Percentiles rank a stretch among this genome's conserved stretches.
These are phyloP conservation scores for Microplitis demolitor DNA, from an alignment of 1,140 invertebrate genomes.

Conservation along the genomic window DNA sequence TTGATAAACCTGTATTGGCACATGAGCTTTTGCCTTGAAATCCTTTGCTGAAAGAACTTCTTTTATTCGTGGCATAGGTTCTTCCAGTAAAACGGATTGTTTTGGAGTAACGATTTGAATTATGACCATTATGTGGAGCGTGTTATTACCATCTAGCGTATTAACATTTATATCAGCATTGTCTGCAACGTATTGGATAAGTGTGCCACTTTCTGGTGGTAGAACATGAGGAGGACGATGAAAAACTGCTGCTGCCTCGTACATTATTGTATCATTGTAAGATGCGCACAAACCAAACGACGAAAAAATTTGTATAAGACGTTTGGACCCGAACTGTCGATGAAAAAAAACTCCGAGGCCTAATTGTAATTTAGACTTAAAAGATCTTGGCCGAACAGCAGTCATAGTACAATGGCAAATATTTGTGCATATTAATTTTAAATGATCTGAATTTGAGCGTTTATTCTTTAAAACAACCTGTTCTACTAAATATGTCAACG, in stretches of 20 bases:
- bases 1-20: background rate
- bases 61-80: background rate
- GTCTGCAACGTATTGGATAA: background rate
- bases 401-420: too few species aligned
- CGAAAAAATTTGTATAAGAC: background rate
- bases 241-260: background rate
- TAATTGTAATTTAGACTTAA: background rate
- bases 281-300: background rate
- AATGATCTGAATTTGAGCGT: background rate
- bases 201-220: background rate
- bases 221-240: background rate
- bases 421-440: background rate
- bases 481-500: background rate
- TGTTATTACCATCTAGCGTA: background rate
- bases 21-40: background rate
- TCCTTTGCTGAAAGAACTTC: background rate
- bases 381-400: constrained; percentile 13
- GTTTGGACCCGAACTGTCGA: constrained; percentile 40
- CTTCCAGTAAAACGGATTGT: background rate
- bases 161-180: background rate
- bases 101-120: background rate
- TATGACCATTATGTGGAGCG: background rate
- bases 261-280: background rate
- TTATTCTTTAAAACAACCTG: background rate
- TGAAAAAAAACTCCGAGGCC: background rate